These are phyloP conservation scores for Mesopsocus fuscifrons DNA, from an alignment of 2,888 invertebrate genomes.

Conservation along the genomic window DNA sequence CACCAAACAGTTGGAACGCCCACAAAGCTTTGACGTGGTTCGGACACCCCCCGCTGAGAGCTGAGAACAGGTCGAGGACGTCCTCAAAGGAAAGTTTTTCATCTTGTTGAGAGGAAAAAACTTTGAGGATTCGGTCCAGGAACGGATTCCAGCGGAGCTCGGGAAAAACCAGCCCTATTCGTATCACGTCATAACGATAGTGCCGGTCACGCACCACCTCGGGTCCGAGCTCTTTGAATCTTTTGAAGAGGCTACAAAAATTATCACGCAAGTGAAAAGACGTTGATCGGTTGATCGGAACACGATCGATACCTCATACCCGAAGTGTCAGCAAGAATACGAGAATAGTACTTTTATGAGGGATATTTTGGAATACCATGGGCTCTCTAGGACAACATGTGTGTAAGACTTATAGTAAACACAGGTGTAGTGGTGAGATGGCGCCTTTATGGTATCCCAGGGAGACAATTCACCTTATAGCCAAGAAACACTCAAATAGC, in stretches of 20 bases:
- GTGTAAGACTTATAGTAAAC: too few relatives aligned
- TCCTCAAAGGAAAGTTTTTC: slow-evolving; percentile 58
- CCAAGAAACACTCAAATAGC: too few relatives aligned
- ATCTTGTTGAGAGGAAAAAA: slow-evolving; percentile 51
- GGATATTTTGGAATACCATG: too few relatives aligned
- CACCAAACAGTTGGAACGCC: slow-evolving; percentile 62
- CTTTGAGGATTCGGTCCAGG: slow-evolving; percentile 44
- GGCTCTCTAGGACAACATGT: too few relatives aligned
- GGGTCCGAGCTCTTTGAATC: slow-evolving; percentile 31
- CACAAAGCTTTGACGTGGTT: slow-evolving; percentile 50
- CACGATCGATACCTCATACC: too few relatives aligned
- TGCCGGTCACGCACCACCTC: slow-evolving; percentile 27
- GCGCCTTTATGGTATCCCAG: too few relatives aligned
- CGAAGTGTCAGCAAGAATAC: too few relatives aligned
- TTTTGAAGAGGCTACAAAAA: slow-evolving; percentile 34
- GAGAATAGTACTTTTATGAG: too few relatives aligned
- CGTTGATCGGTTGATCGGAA: too few relatives aligned
- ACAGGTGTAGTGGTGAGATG: too few relatives aligned
- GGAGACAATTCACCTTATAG: too few relatives aligned
- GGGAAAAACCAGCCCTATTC: slow-evolving; percentile 39
- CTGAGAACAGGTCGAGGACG: slow-evolving; percentile 55
- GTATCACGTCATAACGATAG: slow-evolving; percentile 31
- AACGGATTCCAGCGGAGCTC: slow-evolving; percentile 62
- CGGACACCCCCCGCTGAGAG: slow-evolving; percentile 52
- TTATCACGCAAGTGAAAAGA: too few relatives aligned